phyloP scores from a whole-genome alignment of 2,888 invertebrate genomes.

The Orchesellides sinensis region DNA sequence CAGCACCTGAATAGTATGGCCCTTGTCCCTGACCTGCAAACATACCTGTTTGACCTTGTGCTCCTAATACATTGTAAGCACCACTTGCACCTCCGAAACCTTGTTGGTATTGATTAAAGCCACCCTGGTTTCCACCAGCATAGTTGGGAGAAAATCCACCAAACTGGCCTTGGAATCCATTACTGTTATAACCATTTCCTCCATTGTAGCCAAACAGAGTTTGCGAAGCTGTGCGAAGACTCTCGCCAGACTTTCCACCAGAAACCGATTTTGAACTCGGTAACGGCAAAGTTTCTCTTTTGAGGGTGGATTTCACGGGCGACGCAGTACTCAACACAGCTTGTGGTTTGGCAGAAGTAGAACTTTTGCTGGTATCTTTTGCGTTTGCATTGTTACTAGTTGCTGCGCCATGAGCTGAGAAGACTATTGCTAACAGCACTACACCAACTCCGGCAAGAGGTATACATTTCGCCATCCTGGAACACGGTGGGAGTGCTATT shows the following conservation, averaged over 20 bases:
- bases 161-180: slow-evolving; percentile 23
- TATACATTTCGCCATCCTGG: slow-evolving; percentile 35
- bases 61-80: slow-evolving; percentile 46
- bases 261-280: background rate
- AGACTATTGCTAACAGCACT: slow-evolving; percentile 12
- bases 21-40: slow-evolving; percentile 39
- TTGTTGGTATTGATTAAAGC: slow-evolving; percentile 31
- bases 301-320: slow-evolving; percentile 22
- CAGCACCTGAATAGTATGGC: slow-evolving; percentile 33
- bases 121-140: slow-evolving; percentile 21
- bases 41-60: slow-evolving; percentile 35
- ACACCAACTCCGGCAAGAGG: background rate
- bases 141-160: slow-evolving; percentile 47
- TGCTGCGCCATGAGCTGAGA: background rate
- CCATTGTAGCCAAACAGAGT: slow-evolving; percentile 56
- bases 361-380: slow-evolving; percentile 17
- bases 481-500: too few relatives aligned
- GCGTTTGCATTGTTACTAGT: slow-evolving; percentile 8
- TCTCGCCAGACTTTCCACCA: slow-evolving; percentile 51
- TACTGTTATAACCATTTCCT: slow-evolving; percentile 12
- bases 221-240: slow-evolving; percentile 50
- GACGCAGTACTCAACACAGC: background rate
- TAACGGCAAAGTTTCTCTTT: slow-evolving; percentile 30
- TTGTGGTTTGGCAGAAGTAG: background rate
- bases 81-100: slow-evolving; percentile 22